phyloP scores from a whole-genome alignment of 2,888 invertebrate species.

The Cephus sareptanus region DNA sequence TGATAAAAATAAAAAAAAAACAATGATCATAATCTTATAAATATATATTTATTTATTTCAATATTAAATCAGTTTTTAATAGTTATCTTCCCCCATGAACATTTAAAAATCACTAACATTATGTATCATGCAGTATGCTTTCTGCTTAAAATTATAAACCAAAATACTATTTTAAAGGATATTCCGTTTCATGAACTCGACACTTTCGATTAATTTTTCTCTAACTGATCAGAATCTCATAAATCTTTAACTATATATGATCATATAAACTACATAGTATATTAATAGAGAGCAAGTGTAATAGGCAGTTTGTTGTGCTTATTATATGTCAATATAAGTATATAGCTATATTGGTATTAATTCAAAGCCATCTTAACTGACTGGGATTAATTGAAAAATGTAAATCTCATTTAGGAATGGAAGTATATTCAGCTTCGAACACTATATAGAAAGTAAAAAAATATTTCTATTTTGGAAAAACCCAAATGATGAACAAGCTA shows the following conservation, averaged over 20 bases:
- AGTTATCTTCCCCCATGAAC: background rate
- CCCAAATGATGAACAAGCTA: background rate
- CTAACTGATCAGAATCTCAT: background rate
- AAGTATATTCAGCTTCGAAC: background rate
- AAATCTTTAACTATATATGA: background rate
- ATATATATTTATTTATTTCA: too few relatives aligned
- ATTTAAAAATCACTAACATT: background rate
- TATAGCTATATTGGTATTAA: background rate
- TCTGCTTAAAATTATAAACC: background rate
- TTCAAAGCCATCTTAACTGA: background rate
- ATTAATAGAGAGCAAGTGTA: background rate
- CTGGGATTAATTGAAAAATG: background rate
- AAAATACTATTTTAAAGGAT: background rate
- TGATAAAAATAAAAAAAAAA: background rate
- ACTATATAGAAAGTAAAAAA: background rate
- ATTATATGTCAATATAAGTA: background rate
- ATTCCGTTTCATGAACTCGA: background rate
- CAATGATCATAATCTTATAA: background rate
- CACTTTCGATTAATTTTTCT: background rate
- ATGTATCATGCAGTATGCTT: background rate
- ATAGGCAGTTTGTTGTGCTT: background rate
- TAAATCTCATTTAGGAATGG: background rate
- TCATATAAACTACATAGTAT: background rate
- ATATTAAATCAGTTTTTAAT: background rate
- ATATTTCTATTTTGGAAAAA: background rate